These are phyloP conservation scores for Brachionus sp. DNA, from an alignment of 1,140 invertebrate species.

Conservation along the genomic window DNA sequence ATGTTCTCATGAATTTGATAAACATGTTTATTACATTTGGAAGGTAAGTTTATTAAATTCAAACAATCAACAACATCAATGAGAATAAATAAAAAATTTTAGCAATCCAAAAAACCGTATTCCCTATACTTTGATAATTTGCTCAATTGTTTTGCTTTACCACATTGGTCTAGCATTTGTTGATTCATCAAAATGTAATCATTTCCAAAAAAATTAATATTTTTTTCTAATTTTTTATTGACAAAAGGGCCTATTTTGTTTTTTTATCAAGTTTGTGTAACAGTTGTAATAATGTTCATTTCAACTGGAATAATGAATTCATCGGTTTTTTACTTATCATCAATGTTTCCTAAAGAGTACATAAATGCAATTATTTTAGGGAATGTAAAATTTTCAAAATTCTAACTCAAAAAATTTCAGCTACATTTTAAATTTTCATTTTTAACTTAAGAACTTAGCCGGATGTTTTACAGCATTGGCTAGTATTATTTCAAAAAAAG, in stretches of 20 bases:
- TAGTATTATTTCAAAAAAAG: conserved; percentile 29
- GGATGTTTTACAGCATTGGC: conserved; percentile 18
- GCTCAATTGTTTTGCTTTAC: neutral
- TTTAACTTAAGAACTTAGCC: neutral
- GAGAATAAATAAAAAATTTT: neutral
- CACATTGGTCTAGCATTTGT: conserved; percentile 27
- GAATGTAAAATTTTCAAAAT: conserved; percentile 7
- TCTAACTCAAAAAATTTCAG: neutral
- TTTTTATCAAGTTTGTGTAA: neutral
- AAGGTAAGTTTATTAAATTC: neutral
- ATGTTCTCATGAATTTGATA: conserved; percentile 40
- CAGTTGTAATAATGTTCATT: conserved; percentile 6
- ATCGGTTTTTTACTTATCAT: conserved; percentile 21
- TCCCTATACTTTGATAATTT: conserved; percentile 20
- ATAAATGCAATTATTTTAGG: conserved; percentile 39
- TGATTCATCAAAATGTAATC: conserved; percentile 37
- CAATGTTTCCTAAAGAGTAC: conserved; percentile 25
- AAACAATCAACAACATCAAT: too few relatives aligned
- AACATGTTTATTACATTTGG: conserved; percentile 18
- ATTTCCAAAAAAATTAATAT: neutral
- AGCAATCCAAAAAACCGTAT: conserved; percentile 38
- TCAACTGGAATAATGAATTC: conserved; percentile 42
- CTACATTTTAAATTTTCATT: neutral
- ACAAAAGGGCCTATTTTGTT: conserved; percentile 7
- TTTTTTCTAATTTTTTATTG: neutral